Evolutionary conservation across 2,113 vertebrate genomes (phyloP), one percentile per base, ranked within the genome.

Genomic region (Datnioides undecimradiatus): DNA sequence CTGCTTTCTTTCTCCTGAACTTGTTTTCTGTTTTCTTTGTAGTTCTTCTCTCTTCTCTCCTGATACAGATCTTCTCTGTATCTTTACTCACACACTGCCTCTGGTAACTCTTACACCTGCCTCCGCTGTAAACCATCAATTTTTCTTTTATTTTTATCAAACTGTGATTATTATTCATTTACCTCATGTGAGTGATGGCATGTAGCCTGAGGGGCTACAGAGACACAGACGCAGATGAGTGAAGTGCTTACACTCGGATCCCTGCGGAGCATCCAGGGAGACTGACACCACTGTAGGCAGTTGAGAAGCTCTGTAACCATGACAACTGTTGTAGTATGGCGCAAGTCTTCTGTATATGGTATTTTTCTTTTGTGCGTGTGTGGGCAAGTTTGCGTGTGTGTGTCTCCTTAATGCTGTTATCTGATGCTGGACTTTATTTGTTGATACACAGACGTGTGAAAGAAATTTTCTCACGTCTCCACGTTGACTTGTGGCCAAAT

Each of bases 281-380:
- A 77, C 85, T 62, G 72, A 87, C 74, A 73, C 68, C 5, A n/a
- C 51, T 73, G 68, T 80, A 81, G 71, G 71, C 76, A 77, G 84
- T 60, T 38, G 84, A 88, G 75, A 83, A 78, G 82, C 76, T 60
- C 74, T 0, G 92, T 93, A 83, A 87, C 92, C 91, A 90, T 93
- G 92, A 92, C 92, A 92, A 93, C 90, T 66, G 81, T 92, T 86
- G 82, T 88, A 78, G 48, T 86, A 74, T 70, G 73, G 80, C 52
- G 46, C 71, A 79, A 76, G 54, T 71, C 12, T 5, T 57, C 34
- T 5, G 31, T 80, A 68, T 82, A 84, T 80, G 49, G 52, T 65
- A 36, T 64, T 79, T 59, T 51, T 66, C 40, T 29, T 70, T 29
- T 59, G 34, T 54, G 70, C 51, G 19, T 19, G 36, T 75, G 68